Conservation (phyloP, 2,797 vertebrate genomes). For the Sebastes hubbsi region DNA sequence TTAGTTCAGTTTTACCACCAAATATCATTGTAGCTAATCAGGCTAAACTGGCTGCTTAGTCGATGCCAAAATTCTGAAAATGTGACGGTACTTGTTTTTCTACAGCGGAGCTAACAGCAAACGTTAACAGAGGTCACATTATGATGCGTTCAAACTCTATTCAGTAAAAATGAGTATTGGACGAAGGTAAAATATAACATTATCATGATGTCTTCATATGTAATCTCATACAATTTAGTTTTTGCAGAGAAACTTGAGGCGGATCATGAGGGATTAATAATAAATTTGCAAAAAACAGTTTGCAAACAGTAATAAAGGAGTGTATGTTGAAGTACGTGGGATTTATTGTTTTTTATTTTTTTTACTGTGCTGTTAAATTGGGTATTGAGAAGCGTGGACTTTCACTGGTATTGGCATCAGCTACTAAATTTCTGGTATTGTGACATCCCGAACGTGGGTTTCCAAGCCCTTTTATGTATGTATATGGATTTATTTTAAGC, state of each 20-base stretch:
- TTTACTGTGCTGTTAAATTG: not conserved
- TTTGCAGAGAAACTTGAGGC: too few relatives aligned
- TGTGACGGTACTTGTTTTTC: too few relatives aligned
- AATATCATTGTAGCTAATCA: too few relatives aligned
- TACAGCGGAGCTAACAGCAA: too few relatives aligned
- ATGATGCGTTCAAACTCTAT: too few relatives aligned
- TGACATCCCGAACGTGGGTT: not conserved
- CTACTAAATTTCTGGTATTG: not conserved
- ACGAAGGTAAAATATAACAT: too few relatives aligned
- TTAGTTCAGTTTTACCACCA: not conserved
- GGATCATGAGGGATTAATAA: not conserved
- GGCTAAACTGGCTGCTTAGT: too few relatives aligned
- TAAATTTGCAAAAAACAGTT: not conserved
- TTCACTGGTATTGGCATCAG: not conserved
- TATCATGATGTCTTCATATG: too few relatives aligned
- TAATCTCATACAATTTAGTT: fast-evolving
- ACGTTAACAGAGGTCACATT: too few relatives aligned
- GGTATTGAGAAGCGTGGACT: not conserved
- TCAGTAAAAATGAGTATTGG: too few relatives aligned
- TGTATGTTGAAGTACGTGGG: not conserved
- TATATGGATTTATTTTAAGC: not conserved
- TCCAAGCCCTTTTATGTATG: not conserved
- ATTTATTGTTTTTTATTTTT: not conserved
- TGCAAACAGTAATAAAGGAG: not conserved
- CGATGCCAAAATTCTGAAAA: too few relatives aligned